A percentile compares a stretch with the other conserved stretches of the same genome.
These are phyloP conservation scores for Dioctria linearis DNA, from an alignment of 2,888 invertebrate species.

Conservation along the genomic window DNA sequence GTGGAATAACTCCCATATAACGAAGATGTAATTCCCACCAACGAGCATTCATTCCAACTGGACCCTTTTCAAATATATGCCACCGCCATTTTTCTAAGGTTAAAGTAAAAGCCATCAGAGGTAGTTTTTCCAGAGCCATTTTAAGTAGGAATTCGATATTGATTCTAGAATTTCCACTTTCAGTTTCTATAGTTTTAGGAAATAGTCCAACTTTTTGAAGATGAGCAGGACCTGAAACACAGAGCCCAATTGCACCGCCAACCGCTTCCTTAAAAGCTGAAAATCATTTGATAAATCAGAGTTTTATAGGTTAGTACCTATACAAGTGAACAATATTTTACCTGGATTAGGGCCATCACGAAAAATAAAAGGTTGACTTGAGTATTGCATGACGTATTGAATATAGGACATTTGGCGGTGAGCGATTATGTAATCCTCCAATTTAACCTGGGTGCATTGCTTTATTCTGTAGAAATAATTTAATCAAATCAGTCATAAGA, in stretches of 20 bases:
- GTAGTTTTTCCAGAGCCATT: conserved; percentile 84
- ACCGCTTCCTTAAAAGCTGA: conserved; percentile 89
- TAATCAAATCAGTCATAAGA: too few relatives aligned
- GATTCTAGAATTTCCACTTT: conserved; percentile 61
- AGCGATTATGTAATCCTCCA: conserved; percentile 82
- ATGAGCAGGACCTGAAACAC: conserved; percentile 84
- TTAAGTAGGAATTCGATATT: conserved; percentile 75
- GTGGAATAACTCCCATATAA: conserved; percentile 83
- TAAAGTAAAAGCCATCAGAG: conserved; percentile 85
- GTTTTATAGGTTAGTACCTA: too few relatives aligned
- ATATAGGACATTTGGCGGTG: conserved; percentile 90
- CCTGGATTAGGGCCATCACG: conserved; percentile 88
- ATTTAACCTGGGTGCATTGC: conserved; percentile 85
- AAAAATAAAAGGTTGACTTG: conserved; percentile 82
- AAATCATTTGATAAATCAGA: conserved; percentile 59
- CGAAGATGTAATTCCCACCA: conserved; percentile 85
- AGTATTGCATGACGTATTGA: conserved; percentile 85
- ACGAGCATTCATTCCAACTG: conserved; percentile 79
- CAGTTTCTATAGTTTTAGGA: conserved; percentile 74
- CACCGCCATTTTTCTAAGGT: conserved; percentile 89
- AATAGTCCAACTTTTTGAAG: conserved; percentile 79
- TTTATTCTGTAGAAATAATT: conserved; percentile 76
- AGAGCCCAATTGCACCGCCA: conserved; percentile 84
- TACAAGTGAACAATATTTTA: conserved; percentile 63
- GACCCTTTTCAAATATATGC: conserved; percentile 83